Conservation (phyloP, 2,113 vertebrate genomes). For the Brachypteracias leptosomus region DNA sequence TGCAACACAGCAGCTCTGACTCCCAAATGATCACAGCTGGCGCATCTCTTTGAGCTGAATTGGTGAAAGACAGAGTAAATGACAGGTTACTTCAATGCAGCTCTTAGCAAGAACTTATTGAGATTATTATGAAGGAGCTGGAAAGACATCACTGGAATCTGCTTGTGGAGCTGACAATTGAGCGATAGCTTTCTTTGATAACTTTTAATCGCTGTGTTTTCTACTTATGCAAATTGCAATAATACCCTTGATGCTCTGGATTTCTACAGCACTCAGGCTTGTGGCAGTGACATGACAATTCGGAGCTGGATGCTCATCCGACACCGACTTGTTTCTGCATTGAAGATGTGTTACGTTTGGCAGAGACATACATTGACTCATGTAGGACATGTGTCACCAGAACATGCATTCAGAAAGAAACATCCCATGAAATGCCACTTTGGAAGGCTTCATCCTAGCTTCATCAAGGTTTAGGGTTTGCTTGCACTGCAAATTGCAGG, state of each 20-base stretch:
- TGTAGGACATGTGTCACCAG: neutral
- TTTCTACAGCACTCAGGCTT: neutral
- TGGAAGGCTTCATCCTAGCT: neutral
- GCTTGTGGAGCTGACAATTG: slow-evolving; percentile 42
- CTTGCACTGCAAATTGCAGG: neutral
- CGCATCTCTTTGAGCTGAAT: slow-evolving; percentile 33
- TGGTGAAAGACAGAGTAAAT: slow-evolving; percentile 63
- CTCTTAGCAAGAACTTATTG: slow-evolving; percentile 25
- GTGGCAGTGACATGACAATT: slow-evolving; percentile 15
- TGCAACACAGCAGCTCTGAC: neutral
- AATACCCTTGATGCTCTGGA: slow-evolving; percentile 21
- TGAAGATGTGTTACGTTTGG: neutral
- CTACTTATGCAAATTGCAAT: slow-evolving; percentile 60
- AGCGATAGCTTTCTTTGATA: slow-evolving; percentile 53
- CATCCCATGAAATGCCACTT: neutral
- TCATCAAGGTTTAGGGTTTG: neutral
- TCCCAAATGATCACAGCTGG: slow-evolving; percentile 58
- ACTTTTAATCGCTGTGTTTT: slow-evolving; percentile 61
- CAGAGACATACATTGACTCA: neutral
- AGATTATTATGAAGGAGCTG: slow-evolving; percentile 49
- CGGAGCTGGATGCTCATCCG: neutral
- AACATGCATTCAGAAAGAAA: neutral
- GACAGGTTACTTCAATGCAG: slow-evolving; percentile 58
- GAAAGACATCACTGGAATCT: slow-evolving; percentile 49
- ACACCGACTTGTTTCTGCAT: neutral